Conservation (phyloP, 64 coral and sea anemone species). For the Porites australiensis region DNA sequence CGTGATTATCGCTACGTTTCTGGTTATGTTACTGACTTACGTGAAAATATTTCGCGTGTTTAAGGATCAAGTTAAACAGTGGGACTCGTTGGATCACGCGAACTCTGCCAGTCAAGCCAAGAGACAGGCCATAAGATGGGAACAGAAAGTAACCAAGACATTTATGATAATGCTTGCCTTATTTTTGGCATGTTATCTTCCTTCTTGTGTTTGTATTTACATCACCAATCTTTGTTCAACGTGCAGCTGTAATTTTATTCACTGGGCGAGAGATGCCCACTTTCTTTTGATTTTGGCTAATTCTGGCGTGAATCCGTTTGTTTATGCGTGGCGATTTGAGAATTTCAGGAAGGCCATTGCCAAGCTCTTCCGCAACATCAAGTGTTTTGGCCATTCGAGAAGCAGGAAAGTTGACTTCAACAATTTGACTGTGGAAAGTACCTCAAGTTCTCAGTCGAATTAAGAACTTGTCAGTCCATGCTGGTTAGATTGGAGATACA, state of each 20-base stretch:
- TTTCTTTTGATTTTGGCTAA: conserved; percentile 80
- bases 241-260: conserved; percentile 76
- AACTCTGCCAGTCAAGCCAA: conserved; percentile 56
- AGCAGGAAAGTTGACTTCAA: background rate
- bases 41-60: conserved; percentile 79
- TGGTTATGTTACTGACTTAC: conserved; percentile 84
- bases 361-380: background rate
- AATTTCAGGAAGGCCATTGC: conserved; percentile 73
- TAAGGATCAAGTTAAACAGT: conserved; percentile 51
- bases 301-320: conserved; percentile 81
- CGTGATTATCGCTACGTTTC: conserved; percentile 70
- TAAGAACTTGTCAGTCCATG: background rate
- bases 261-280: conserved; percentile 75
- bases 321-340: conserved; percentile 84
- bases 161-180: conserved; percentile 73
- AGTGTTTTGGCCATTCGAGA: background rate
- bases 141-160: conserved; percentile 89
- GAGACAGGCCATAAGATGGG: conserved; percentile 70
- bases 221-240: conserved; percentile 74
- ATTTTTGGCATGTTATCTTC: conserved; percentile 81
- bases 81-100: conserved; percentile 45
- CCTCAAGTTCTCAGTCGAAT: background rate
- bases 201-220: conserved; percentile 78
- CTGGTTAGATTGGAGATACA: no score
- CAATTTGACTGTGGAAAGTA: background rate